Conservation (phyloP, 2,113 vertebrate genomes). For the Suricata suricatta region DNA sequence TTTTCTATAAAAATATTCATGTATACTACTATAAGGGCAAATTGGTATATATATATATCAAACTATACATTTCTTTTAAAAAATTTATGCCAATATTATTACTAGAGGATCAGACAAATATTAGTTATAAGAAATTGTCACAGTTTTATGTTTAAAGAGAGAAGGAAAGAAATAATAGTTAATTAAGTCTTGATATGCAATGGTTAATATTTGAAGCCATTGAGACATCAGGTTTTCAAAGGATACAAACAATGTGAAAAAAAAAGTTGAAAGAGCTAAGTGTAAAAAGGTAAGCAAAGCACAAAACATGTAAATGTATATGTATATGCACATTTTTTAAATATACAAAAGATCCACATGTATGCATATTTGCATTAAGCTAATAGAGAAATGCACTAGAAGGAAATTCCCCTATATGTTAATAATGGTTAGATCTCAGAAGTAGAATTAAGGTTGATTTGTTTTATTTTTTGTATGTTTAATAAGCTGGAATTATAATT, state of each 20-base stretch:
- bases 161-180: not conserved
- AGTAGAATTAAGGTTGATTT: not conserved
- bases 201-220: not conserved
- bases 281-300: not conserved
- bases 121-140: not conserved
- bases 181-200: not conserved
- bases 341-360: not conserved
- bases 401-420: not conserved
- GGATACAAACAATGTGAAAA: not conserved
- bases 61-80: not conserved
- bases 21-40: not conserved
- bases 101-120: not conserved
- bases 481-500: not conserved
- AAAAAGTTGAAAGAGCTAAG: not conserved
- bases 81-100: not conserved
- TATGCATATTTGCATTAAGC: not conserved
- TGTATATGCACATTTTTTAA: not conserved
- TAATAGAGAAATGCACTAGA: not conserved
- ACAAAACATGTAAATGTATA: not conserved
- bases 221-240: conserved; percentile 30
- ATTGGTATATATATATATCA: not conserved
- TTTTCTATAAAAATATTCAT: not conserved
- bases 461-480: not conserved
- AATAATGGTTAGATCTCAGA: not conserved
- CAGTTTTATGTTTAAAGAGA: not conserved